These are phyloP conservation scores for Teleogryllus occipitalis DNA, from an alignment of 1,140 invertebrate genomes.

Conservation along the genomic window DNA sequence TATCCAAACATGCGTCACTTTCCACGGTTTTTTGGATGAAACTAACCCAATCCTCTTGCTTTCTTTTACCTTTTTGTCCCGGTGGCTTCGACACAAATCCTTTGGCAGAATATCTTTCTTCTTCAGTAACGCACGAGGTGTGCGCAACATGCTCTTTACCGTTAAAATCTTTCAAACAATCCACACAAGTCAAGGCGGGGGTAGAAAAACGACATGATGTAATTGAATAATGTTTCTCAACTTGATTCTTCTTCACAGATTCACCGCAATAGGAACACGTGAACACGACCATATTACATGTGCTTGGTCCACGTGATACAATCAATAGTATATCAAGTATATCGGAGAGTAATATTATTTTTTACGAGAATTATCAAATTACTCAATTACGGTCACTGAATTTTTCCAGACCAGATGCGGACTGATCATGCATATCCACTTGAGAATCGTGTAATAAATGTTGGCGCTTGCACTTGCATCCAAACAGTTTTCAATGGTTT, in stretches of 20 bases:
- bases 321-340: no score
- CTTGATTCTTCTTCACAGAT: background rate
- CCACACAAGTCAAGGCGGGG: background rate
- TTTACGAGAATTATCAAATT: no score
- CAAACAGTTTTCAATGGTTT: no score
- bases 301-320: background rate
- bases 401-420: no score
- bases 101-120: constrained; percentile 81
- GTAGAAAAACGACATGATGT: background rate
- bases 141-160: constrained; percentile 72
- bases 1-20: background rate
- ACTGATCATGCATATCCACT: no score
- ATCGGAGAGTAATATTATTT: no score
- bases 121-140: constrained; percentile 86
- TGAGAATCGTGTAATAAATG: no score
- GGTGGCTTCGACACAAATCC: constrained; percentile 62
- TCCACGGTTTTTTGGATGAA: constrained; percentile 48
- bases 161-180: constrained; percentile 43
- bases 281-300: background rate
- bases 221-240: background rate
- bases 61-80: constrained; percentile 78
- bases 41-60: constrained; percentile 82
- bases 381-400: no score
- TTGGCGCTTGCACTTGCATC: no score
- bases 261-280: background rate